These are phyloP conservation scores for Melanotaenia duboulayi DNA, from an alignment of 2,113 vertebrate species.

Conservation along the genomic window DNA sequence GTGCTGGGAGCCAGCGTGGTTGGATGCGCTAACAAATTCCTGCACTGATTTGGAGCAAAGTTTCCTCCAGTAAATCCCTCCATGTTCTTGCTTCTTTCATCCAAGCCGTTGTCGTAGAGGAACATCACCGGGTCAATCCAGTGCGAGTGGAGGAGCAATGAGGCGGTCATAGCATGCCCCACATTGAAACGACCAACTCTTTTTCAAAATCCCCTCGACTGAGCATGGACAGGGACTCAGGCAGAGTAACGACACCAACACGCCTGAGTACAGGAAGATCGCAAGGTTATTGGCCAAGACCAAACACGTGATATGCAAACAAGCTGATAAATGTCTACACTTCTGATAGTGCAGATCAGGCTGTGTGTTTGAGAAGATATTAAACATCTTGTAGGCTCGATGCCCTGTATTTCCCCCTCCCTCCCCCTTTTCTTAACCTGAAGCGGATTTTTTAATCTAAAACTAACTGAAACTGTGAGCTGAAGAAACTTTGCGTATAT, in stretches of 20 bases:
- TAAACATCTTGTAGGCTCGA: not conserved
- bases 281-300: conserved; percentile 88
- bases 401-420: too few species aligned
- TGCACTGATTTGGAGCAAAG: conserved; percentile 94
- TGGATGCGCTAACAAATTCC: conserved; percentile 95
- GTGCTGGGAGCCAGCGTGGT: conserved; percentile 90
- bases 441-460: not conserved
- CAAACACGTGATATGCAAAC: conserved; percentile 97
- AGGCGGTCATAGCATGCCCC: conserved; percentile 99
- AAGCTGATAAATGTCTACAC: conserved; percentile 86
- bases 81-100: conserved; percentile 97
- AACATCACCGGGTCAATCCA: conserved; percentile 99
- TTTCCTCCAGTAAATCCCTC: conserved; percentile 92
- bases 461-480: not conserved
- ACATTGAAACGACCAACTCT: conserved; percentile 94
- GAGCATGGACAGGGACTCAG: conserved; percentile 88
- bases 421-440: not conserved
- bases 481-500: not conserved
- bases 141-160: conserved; percentile 97
- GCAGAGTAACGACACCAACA: conserved; percentile 87
- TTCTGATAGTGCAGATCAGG: conserved; percentile 81
- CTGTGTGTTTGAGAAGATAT: conserved; percentile 23
- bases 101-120: conserved; percentile 95
- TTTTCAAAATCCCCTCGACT: conserved; percentile 97
- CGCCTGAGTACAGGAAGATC: conserved; percentile 87